These are phyloP conservation scores for Hirtodrosophila trivittata DNA, from an alignment of 2,888 invertebrate species.

Conservation along the genomic window DNA sequence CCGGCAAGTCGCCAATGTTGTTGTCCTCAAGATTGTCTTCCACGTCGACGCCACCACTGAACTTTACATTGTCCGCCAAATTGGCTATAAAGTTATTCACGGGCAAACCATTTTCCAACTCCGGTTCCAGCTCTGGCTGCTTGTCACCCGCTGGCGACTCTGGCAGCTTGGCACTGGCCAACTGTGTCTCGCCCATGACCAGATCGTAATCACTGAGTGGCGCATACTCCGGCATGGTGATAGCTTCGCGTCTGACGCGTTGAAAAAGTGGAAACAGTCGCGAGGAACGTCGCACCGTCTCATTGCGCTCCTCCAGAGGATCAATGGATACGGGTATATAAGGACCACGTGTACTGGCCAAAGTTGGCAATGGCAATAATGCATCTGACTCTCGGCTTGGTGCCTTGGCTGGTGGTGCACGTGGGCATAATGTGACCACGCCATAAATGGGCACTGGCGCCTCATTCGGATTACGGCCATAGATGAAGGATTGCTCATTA, in stretches of 20 bases:
- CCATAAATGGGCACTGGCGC: constrained; percentile 86
- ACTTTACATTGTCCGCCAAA: constrained; percentile 82
- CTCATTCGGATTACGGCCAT: constrained; percentile 86
- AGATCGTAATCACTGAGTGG: constrained; percentile 45
- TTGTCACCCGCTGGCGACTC: constrained; percentile 5
- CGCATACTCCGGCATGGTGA: constrained; percentile 30
- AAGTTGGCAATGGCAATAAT: constrained; percentile 6
- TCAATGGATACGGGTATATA: constrained; percentile 82
- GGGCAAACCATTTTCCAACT: constrained; percentile 58
- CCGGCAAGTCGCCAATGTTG: constrained; percentile 53
- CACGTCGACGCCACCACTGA: constrained; percentile 70
- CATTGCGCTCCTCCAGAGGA: constrained; percentile 71
- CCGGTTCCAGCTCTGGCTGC: constrained; percentile 24
- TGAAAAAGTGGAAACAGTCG: constrained; percentile 79
- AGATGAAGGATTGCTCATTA: constrained; percentile 85
- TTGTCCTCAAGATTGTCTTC: constrained; percentile 74
- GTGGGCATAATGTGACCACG: constrained; percentile 85
- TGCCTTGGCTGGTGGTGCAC: constrained; percentile 4
- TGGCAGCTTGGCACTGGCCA: constrained; percentile 12
- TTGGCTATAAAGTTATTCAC: constrained; percentile 83
- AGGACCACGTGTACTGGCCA: constrained; percentile 73
- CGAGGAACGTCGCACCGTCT: constrained; percentile 79
- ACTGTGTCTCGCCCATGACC: constrained; percentile 57
- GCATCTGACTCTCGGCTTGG: constrained; percentile 11
- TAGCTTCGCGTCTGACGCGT: constrained; percentile 65